These are phyloP conservation scores for Phoxinus dragarum DNA, from an alignment of 2,797 vertebrate genomes.

Conservation along the genomic window DNA sequence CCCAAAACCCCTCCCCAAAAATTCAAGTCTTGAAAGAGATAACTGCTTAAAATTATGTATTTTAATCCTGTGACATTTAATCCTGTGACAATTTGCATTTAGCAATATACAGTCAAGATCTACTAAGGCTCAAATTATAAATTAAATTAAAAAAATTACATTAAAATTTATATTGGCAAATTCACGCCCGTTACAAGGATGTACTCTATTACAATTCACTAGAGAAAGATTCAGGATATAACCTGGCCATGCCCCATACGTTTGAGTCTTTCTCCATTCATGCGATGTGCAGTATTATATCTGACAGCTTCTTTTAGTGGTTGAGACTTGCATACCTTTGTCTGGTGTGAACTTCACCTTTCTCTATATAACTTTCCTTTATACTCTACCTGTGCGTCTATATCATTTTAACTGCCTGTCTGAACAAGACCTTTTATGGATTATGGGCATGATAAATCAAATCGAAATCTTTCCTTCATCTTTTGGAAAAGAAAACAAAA, in stretches of 20 bases:
- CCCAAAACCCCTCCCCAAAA: neutral
- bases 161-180: neutral
- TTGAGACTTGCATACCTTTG: slow-evolving; percentile 5
- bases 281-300: slow-evolving; percentile 16
- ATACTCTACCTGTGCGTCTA: slow-evolving; percentile 54
- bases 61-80: neutral
- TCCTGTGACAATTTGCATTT: neutral
- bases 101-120: neutral
- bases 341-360: slow-evolving; percentile 42
- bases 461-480: slow-evolving; percentile 38
- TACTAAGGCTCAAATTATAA: neutral
- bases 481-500: slow-evolving; percentile 21
- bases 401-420: slow-evolving; percentile 63
- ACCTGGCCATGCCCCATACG: neutral
- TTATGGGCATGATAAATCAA: slow-evolving; percentile 56
- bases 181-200: neutral
- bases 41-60: neutral
- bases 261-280: slow-evolving; percentile 6
- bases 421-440: slow-evolving; percentile 52
- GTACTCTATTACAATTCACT: neutral
- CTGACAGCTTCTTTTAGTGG: slow-evolving; percentile 26
- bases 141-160: neutral
- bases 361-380: slow-evolving; percentile 35
- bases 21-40: neutral
- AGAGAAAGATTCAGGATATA: neutral